phyloP scores from a whole-genome alignment of 2,797 vertebrate genomes.

The Dendrocincla fuliginosa region DNA sequence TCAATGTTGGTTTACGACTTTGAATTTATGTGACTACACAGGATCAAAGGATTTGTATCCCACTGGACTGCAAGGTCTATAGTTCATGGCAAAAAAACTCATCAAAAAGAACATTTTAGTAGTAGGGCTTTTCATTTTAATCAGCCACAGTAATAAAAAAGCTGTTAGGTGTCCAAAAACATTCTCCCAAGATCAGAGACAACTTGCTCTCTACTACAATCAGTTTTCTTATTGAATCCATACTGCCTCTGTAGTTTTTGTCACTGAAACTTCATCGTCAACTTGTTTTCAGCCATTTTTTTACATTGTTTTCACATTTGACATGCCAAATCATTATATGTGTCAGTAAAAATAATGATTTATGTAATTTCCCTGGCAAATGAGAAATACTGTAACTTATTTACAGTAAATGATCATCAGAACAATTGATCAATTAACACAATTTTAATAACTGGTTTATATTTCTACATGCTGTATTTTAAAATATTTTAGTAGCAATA shows the following conservation, averaged over 20 bases:
- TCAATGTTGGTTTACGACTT: slow-evolving; percentile 80
- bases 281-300: slow-evolving; percentile 59
- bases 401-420: neutral
- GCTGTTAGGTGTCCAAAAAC: slow-evolving; percentile 82
- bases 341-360: neutral
- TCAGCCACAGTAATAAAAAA: slow-evolving; percentile 81
- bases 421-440: neutral
- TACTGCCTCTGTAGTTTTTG: slow-evolving; percentile 68
- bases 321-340: slow-evolving; percentile 24
- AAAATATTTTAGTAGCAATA: neutral
- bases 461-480: neutral
- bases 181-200: slow-evolving; percentile 81
- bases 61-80: slow-evolving; percentile 79
- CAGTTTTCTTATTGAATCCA: slow-evolving; percentile 78
- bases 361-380: neutral
- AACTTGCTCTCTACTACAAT: slow-evolving; percentile 63
- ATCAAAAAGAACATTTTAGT: slow-evolving; percentile 83
- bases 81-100: slow-evolving; percentile 79
- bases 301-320: slow-evolving; percentile 48
- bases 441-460: neutral
- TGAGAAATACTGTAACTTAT: neutral
- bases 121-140: slow-evolving; percentile 81
- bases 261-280: slow-evolving; percentile 63
- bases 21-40: slow-evolving; percentile 81
- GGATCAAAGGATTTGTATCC: slow-evolving; percentile 82